Conservation (phyloP, 2,797 vertebrate genomes). For the Melanotaenia trifasciata region DNA sequence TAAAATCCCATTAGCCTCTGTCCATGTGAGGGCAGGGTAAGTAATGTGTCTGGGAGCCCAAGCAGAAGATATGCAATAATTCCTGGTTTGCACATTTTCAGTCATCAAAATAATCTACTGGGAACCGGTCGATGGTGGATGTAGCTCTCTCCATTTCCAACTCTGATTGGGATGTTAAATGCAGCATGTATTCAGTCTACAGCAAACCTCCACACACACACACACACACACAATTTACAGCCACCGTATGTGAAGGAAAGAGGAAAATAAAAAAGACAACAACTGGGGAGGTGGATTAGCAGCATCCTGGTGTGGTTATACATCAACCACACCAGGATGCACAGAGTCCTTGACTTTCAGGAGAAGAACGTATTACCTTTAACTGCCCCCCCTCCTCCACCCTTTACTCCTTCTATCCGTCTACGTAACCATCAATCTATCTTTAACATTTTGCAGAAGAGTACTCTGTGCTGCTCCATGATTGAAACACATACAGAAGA, state of each 20-base stretch:
- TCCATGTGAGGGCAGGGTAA: constrained; percentile 49
- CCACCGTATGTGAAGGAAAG: constrained; percentile 45
- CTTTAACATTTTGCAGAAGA: constrained; percentile 35
- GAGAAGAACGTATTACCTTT: constrained; percentile 58
- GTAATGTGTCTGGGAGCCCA: constrained; percentile 56
- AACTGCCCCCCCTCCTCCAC: constrained; percentile 31
- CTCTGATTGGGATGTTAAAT: constrained; percentile 27
- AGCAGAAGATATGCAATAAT: constrained; percentile 57
- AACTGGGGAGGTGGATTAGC: constrained; percentile 50
- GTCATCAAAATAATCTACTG: constrained; percentile 61
- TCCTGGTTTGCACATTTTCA: constrained; percentile 55
- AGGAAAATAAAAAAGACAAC: constrained; percentile 20
- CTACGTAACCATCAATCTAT: constrained; percentile 35
- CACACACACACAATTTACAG: constrained; percentile 45
- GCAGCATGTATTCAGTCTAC: constrained; percentile 20
- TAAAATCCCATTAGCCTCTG: constrained; percentile 58
- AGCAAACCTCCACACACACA: constrained; percentile 8
- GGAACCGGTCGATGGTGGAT: constrained; percentile 45
- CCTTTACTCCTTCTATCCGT: constrained; percentile 41
- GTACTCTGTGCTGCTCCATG: constrained; percentile 33
- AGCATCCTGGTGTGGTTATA: constrained; percentile 37
- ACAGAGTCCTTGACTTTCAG: constrained; percentile 63
- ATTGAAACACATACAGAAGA: constrained; percentile 57
- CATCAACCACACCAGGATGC: constrained; percentile 52
- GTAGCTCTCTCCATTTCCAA: constrained; percentile 11